Conservation (phyloP, 2,113 vertebrate species). For the Delphinapterus leucas region DNA sequence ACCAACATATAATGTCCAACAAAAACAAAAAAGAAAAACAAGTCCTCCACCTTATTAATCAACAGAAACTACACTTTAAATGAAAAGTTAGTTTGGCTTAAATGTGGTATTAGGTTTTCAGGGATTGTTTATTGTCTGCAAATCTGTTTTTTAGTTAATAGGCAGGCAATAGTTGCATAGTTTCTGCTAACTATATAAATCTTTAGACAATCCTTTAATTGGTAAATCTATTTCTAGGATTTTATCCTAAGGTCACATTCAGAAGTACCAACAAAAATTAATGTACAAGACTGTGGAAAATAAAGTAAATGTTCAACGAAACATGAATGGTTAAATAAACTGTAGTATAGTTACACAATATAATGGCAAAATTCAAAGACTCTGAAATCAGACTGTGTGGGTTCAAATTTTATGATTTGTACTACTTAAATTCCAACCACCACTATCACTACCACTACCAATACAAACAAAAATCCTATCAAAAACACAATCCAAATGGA, state of each 20-base stretch:
- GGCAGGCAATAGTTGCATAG: not conserved
- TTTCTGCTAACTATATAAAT: not conserved
- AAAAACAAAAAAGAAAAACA: not conserved
- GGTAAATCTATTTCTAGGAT: not conserved
- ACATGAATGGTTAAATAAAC: not conserved
- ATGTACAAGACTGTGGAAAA: not conserved
- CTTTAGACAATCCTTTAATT: not conserved
- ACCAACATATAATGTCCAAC: not conserved
- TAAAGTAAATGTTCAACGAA: not conserved
- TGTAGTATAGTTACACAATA: not conserved
- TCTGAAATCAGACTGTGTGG: not conserved
- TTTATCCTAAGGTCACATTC: not conserved
- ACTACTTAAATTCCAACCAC: not conserved
- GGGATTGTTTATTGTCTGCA: not conserved
- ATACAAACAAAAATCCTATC: not conserved
- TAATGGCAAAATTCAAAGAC: not conserved
- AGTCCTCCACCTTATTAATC: not conserved
- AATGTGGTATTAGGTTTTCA: not conserved
- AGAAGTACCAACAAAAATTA: slow-evolving; percentile 32
- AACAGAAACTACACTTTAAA: not conserved
- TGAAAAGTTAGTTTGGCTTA: not conserved
- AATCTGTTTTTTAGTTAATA: not conserved
- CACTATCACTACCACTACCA: not conserved
- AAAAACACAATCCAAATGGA: slow-evolving; percentile 13
- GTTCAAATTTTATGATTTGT: slow-evolving; percentile 16